Conservation (phyloP, 2,797 vertebrate genomes). For the Coendou prehensilis region DNA sequence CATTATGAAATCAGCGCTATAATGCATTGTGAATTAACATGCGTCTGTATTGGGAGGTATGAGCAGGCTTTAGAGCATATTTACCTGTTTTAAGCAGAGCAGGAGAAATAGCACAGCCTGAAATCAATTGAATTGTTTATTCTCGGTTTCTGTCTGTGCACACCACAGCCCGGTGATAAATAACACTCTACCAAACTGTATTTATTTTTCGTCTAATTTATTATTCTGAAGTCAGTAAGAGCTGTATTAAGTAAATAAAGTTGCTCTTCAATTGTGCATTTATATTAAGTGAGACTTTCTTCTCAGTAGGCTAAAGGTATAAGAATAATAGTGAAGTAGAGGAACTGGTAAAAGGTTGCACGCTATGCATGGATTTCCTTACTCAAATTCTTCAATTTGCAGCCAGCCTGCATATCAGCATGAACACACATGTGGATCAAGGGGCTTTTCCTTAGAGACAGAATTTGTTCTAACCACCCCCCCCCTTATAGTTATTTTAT, state of each 20-base stretch:
- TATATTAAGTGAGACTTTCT: conserved; percentile 25
- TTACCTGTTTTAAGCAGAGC: conserved; percentile 21
- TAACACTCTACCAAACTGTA: conserved; percentile 18
- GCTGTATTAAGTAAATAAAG: conserved; percentile 47
- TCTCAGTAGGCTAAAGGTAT: not conserved
- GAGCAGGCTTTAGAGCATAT: not conserved
- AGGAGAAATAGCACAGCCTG: conserved; percentile 10
- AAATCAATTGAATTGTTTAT: conserved; percentile 60
- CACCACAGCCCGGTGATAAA: conserved; percentile 25
- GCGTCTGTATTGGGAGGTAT: not conserved
- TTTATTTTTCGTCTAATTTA: conserved; percentile 71
- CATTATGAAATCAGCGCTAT: not conserved
- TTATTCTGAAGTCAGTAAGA: conserved; percentile 57
- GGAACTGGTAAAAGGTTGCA: not conserved
- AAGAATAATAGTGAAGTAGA: not conserved
- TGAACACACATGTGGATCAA: not conserved
- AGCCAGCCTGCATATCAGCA: not conserved
- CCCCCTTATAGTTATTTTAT: not conserved
- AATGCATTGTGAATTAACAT: not conserved
- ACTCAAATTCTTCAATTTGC: not conserved
- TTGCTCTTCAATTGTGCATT: conserved; percentile 54
- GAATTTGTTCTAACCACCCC: not conserved
- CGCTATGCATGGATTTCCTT: not conserved
- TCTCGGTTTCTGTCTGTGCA: conserved; percentile 52
- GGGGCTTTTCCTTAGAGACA: not conserved